A percentile compares a stretch with the other conserved stretches of the same genome.
phyloP scores from a whole-genome alignment of 2,888 invertebrate genomes.

The Athrips mouffetella region DNA sequence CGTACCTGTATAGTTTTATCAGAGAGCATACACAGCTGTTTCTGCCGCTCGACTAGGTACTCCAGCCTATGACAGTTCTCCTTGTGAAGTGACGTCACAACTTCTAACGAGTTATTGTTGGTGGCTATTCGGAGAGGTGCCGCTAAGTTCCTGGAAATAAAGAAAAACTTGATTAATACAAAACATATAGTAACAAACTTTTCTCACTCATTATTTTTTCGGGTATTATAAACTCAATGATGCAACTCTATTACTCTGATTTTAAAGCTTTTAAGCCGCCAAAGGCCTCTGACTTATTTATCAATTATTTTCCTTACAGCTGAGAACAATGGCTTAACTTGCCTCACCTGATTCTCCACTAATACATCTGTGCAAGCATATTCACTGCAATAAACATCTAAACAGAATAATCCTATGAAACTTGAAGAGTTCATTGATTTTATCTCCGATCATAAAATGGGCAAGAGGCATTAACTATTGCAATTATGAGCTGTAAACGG shows the following conservation, averaged over 20 bases:
- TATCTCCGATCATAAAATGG: slow-evolving; percentile 4
- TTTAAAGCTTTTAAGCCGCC: no score
- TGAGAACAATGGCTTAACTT: no score
- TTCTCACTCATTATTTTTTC: no score
- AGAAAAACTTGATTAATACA: no score
- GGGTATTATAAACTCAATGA: no score
- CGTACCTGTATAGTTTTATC: slow-evolving; percentile 84
- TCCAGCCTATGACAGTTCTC: slow-evolving; percentile 84
- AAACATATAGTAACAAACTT: no score
- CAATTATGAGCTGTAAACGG: slow-evolving; percentile 1
- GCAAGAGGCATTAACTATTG: not conserved
- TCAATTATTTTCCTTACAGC: no score
- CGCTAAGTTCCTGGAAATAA: slow-evolving; percentile 67
- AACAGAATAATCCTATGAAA: slow-evolving; percentile 9
- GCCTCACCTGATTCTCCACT: no score
- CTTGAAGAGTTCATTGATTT: slow-evolving; percentile 4
- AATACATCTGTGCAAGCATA: no score
- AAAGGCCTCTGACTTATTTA: no score
- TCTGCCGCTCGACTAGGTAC: slow-evolving; percentile 85
- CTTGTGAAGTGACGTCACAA: slow-evolving; percentile 68
- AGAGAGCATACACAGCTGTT: slow-evolving; percentile 84
- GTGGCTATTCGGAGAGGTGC: slow-evolving; percentile 36
- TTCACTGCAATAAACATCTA: slow-evolving; percentile 7
- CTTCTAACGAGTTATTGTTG: slow-evolving; percentile 56
- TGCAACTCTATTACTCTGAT: slow-evolving; percentile 1